Evolutionary conservation across 2,797 vertebrate genomes (phyloP).

Genomic region (Chiroxiphia lanceolata): DNA sequence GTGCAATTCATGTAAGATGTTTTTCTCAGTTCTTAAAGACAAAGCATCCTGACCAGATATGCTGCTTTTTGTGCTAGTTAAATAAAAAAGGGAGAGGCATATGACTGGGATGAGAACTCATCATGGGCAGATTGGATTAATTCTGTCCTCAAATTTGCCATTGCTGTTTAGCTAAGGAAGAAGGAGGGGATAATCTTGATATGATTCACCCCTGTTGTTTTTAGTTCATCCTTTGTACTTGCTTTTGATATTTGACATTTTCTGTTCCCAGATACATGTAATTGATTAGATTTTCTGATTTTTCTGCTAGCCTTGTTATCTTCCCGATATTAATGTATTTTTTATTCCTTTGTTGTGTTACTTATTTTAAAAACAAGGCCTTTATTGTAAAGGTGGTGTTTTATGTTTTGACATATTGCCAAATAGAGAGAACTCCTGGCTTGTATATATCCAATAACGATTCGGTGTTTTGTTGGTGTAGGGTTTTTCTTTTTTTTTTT

Average conservation of each 20-base stretch:
- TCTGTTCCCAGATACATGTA: neutral
- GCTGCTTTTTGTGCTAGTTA: neutral
- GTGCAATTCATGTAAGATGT: neutral
- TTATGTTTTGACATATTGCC: neutral
- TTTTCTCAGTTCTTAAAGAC: neutral
- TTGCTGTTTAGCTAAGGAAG: neutral
- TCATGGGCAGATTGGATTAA: neutral
- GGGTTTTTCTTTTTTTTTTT: rapidly evolving
- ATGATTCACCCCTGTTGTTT: neutral
- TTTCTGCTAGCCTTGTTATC: neutral
- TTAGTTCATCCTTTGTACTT: neutral
- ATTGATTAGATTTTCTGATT: neutral
- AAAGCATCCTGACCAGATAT: neutral
- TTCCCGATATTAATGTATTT: neutral
- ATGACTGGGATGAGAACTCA: neutral
- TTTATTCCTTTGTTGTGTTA: neutral
- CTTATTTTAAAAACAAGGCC: neutral
- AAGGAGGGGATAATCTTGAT: neutral
- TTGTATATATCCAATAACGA: neutral
- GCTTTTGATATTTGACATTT: neutral
- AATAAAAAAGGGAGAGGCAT: neutral
- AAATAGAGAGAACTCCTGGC: neutral
- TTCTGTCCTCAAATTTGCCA: neutral
- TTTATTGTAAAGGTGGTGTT: neutral
- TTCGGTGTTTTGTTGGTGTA: neutral